Evolutionary conservation across 2,888 invertebrate species (phyloP).

Genomic region (Julus scanicus): DNA sequence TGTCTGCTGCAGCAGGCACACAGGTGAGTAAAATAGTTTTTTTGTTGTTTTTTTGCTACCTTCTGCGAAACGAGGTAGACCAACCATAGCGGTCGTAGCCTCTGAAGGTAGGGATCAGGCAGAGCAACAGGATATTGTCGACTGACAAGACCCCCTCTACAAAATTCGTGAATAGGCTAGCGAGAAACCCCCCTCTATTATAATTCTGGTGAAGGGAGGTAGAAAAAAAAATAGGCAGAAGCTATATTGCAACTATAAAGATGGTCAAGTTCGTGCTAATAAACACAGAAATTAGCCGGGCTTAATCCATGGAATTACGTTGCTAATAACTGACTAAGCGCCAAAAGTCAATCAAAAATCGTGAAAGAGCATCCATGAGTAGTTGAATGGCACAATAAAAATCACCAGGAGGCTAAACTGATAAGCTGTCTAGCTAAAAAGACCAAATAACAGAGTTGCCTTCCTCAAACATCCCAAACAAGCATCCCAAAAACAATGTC

Average conservation of each 20-base stretch:
- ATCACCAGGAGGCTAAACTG: not conserved
- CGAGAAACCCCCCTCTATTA: not conserved
- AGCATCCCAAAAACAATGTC: conserved; percentile 30
- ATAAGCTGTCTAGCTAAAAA: not conserved
- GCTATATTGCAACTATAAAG: not conserved
- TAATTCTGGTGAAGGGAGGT: not conserved
- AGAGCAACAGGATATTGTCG: conserved; percentile 29
- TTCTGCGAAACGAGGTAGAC: not conserved
- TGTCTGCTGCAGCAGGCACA: conserved; percentile 16
- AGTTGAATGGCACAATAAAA: not conserved
- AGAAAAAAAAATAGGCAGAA: not conserved
- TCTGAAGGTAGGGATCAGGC: conserved; percentile 21
- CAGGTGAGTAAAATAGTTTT: conserved; percentile 27
- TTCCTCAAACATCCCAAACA: not conserved
- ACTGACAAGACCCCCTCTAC: not conserved
- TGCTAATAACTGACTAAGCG: not conserved
- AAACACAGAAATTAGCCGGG: conserved; percentile 6
- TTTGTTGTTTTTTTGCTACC: not conserved
- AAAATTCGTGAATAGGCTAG: not conserved
- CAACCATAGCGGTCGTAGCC: conserved; percentile 42
- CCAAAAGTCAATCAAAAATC: conserved; percentile 13
- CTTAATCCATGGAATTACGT: not conserved
- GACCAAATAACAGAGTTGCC: not conserved
- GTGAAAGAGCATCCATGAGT: not conserved
- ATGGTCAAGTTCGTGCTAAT: conserved; percentile 35